phyloP scores from a whole-genome alignment of 2,113 vertebrate genomes.

The Terrapene triunguis region DNA sequence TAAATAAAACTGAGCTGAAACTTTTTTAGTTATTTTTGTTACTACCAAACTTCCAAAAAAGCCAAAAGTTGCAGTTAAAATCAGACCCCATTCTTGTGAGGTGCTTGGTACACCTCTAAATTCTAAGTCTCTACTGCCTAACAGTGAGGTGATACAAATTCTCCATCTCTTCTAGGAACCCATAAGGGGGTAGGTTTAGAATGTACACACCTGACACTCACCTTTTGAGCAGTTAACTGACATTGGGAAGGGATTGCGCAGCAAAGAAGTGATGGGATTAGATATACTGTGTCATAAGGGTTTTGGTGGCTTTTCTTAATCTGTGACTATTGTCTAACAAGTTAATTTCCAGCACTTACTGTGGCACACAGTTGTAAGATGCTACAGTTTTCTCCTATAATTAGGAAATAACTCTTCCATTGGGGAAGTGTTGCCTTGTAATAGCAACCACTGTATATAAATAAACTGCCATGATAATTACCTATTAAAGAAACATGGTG shows the following conservation, averaged over 20 bases:
- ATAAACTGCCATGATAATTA: not conserved
- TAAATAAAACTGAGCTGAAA: constrained; percentile 60
- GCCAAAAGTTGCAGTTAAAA: not conserved
- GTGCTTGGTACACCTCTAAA: not conserved
- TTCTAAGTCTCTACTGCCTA: fast-evolving
- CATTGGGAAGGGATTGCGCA: too few species aligned
- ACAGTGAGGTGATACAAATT: not conserved
- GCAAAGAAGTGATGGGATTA: too few species aligned
- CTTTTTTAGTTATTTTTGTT: not conserved
- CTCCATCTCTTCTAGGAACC: too few species aligned
- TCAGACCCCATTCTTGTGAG: not conserved
- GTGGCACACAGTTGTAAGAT: not conserved
- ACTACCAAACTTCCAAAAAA: not conserved
- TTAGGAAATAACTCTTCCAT: not conserved
- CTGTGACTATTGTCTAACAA: not conserved
- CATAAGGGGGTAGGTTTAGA: not conserved
- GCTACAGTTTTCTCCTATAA: not conserved
- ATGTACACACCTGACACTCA: too few species aligned
- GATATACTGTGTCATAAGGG: too few species aligned
- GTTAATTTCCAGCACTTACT: not conserved
- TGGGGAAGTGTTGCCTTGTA: not conserved
- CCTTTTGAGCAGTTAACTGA: too few species aligned
- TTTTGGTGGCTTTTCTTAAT: too few species aligned
- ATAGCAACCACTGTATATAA: not conserved
- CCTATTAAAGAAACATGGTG: not conserved